These are phyloP conservation scores for Mobula hypostoma DNA, from an alignment of 2,113 vertebrate species.

Conservation along the genomic window DNA sequence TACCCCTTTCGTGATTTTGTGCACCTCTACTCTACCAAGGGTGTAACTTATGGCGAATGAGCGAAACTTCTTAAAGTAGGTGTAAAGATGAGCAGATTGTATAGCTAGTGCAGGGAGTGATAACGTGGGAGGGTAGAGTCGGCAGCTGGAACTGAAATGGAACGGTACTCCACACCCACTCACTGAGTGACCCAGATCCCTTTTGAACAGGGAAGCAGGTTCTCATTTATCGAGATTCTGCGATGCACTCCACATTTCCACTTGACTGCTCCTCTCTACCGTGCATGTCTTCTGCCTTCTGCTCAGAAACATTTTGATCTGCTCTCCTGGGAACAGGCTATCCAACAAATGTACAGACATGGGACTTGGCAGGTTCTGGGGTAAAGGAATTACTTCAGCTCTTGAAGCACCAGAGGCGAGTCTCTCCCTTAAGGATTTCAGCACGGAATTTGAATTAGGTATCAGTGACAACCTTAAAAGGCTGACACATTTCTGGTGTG, in stretches of 20 bases:
- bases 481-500: neutral
- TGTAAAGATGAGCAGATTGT: neutral
- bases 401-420: neutral
- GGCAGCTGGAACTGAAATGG: neutral
- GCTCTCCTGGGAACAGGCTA: neutral
- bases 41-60: too few species aligned
- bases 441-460: neutral
- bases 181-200: slow-evolving; percentile 18
- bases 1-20: too few species aligned
- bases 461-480: slow-evolving; percentile 13
- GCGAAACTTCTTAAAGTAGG: neutral
- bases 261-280: neutral
- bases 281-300: neutral
- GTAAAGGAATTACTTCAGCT: slow-evolving; percentile 27
- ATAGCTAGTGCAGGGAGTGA: too few species aligned
- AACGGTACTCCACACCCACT: neutral
- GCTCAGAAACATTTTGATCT: slow-evolving; percentile 7
- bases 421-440: slow-evolving; percentile 20
- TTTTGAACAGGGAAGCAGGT: neutral
- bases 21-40: too few species aligned
- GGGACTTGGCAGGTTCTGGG: neutral
- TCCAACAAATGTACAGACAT: neutral
- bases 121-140: too few species aligned
- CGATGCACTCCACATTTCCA: neutral
- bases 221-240: slow-evolving; percentile 1